These are phyloP conservation scores for Ammodramus savannarum DNA, from an alignment of 2,113 vertebrate genomes.

Conservation along the genomic window DNA sequence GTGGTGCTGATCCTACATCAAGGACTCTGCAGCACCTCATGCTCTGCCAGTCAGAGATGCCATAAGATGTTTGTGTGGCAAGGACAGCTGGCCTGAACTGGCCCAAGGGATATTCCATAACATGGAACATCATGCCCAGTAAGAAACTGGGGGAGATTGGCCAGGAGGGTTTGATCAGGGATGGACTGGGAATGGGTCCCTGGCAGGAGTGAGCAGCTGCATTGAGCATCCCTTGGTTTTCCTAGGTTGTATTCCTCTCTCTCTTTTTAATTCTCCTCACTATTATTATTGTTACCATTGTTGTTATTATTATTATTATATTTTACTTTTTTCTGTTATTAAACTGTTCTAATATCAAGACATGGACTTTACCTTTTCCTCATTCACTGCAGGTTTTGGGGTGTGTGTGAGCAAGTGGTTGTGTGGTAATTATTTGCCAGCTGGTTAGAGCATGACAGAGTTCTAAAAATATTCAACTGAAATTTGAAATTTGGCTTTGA, in stretches of 20 bases:
- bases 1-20: not conserved
- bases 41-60: not conserved
- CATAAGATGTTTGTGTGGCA: not conserved
- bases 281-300: not conserved
- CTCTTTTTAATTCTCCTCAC: not conserved
- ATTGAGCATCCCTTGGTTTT: not conserved
- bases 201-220: not conserved
- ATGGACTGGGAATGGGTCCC: not conserved
- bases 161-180: not conserved
- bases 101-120: not conserved
- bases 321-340: not conserved
- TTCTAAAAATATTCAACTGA: not conserved
- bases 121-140: not conserved
- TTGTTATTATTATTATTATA: not conserved
- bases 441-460: not conserved
- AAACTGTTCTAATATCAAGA: not conserved
- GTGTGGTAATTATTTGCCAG: not conserved
- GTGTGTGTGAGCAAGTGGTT: not conserved
- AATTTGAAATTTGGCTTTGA: not conserved
- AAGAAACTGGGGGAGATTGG: not conserved
- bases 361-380: not conserved
- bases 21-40: not conserved
- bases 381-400: not conserved
- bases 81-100: not conserved
- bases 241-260: not conserved